Conservation (phyloP, 2,888 invertebrate species). For the Thymelicus acteon region DNA sequence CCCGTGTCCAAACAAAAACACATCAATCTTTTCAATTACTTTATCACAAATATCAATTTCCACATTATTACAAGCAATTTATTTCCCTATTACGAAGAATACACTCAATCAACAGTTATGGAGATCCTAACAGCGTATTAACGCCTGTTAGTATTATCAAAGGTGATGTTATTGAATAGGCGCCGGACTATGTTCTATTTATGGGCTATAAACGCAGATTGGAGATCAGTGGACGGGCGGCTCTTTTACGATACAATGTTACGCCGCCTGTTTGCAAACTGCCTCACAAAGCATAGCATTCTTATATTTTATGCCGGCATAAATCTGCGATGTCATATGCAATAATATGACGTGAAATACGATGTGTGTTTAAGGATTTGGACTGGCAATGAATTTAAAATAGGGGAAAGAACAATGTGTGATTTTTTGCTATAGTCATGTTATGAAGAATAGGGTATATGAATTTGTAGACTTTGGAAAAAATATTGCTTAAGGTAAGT, state of each 20-base stretch:
- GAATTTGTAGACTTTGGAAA: too few species aligned
- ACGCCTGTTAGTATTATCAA: conserved; percentile 75
- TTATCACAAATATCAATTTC: conserved; percentile 10
- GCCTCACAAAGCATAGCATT: conserved; percentile 30
- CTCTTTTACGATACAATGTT: conserved; percentile 80
- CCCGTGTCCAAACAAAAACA: neutral
- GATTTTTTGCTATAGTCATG: too few species aligned
- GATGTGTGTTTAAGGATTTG: neutral
- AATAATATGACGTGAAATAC: conserved; percentile 2
- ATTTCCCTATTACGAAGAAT: conserved; percentile 7
- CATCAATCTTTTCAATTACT: neutral
- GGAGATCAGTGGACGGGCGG: conserved; percentile 79
- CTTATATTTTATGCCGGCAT: conserved; percentile 32
- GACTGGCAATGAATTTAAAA: too few species aligned
- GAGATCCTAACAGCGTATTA: conserved; percentile 56
- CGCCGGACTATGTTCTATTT: conserved; percentile 69
- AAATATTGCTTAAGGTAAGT: too few species aligned
- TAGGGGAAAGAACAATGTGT: too few species aligned
- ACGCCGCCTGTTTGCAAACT: conserved; percentile 57
- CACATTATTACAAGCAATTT: conserved; percentile 17
- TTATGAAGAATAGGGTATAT: too few species aligned
- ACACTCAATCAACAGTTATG: conserved; percentile 50
- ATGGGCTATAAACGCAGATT: conserved; percentile 78
- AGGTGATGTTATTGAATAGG: conserved; percentile 70
- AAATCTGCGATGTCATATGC: conserved; percentile 26